Conservation (phyloP, 1,140 invertebrate genomes). For the Drosophila sturtevanti region DNA sequence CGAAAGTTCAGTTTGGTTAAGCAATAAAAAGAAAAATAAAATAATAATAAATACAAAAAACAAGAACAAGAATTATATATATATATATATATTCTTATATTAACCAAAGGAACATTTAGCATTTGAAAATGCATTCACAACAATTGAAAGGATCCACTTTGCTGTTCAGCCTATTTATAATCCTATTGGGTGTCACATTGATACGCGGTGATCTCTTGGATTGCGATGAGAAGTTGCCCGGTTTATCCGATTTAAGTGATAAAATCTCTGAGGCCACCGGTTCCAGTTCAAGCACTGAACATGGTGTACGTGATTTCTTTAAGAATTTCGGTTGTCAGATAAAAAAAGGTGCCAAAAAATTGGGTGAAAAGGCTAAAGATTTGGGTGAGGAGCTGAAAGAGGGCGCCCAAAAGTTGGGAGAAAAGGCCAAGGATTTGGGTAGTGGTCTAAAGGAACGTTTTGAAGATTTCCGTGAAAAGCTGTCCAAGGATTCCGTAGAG, state of each 20-base stretch:
- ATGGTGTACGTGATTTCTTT: constrained; percentile 72
- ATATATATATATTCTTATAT: too few relatives aligned
- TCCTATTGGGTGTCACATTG: constrained; percentile 14
- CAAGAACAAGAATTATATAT: too few relatives aligned
- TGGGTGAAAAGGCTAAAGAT: constrained; percentile 63
- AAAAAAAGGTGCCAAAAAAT: constrained; percentile 66
- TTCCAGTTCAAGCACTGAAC: constrained; percentile 54
- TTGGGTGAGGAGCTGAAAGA: constrained; percentile 64
- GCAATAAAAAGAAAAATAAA: too few relatives aligned
- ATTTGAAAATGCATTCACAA: background rate
- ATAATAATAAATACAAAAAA: too few relatives aligned
- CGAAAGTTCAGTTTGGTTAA: constrained; percentile 40
- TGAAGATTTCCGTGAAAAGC: constrained; percentile 69
- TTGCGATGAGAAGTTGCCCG: constrained; percentile 65
- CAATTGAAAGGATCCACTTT: constrained; percentile 32
- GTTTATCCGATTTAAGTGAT: constrained; percentile 47
- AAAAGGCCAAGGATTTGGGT: constrained; percentile 67
- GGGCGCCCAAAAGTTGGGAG: constrained; percentile 68
- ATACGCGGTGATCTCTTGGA: constrained; percentile 61
- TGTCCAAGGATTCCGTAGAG: constrained; percentile 63
- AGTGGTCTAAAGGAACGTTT: constrained; percentile 66
- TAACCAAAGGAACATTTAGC: constrained; percentile 9
- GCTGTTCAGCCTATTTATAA: constrained; percentile 19
- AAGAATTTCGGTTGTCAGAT: constrained; percentile 74
- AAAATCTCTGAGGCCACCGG: constrained; percentile 53